Percentiles rank a stretch among this genome's conserved stretches.
Conservation (phyloP, 2,888 invertebrate genomes). For the Melikaiella ostensackeni region DNA sequence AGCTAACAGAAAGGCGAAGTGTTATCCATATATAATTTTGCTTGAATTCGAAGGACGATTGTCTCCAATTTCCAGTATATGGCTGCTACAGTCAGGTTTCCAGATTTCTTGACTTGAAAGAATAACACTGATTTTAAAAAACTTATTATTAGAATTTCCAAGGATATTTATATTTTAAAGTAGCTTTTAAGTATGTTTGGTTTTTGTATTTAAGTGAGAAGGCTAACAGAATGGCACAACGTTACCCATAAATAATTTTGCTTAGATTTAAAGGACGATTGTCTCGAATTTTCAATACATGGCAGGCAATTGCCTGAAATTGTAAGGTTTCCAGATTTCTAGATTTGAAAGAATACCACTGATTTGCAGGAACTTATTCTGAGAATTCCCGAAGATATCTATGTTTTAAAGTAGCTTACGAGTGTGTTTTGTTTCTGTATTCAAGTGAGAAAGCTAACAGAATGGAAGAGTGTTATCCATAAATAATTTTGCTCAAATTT, state of each 20-base stretch:
- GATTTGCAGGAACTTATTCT: background rate
- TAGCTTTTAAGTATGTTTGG: background rate
- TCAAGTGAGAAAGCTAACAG: background rate
- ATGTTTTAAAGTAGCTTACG: background rate
- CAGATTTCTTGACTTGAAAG: conserved; percentile 3
- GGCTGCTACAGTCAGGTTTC: too few species aligned
- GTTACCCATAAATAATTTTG: too few species aligned
- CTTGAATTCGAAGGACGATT: too few species aligned
- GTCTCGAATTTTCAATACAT: too few species aligned
- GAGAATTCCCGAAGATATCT: background rate
- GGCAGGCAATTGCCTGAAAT: too few species aligned
- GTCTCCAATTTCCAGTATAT: too few species aligned
- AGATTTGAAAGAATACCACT: background rate
- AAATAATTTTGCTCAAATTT: too few species aligned
- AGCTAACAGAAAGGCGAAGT: background rate
- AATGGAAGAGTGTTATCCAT: too few species aligned
- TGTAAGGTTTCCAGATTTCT: conserved; percentile 21
- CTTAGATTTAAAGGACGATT: too few species aligned
- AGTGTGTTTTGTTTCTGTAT: background rate
- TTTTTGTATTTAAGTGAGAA: background rate
- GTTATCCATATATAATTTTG: too few species aligned
- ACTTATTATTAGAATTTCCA: background rate
- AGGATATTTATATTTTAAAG: background rate
- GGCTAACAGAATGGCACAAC: background rate
- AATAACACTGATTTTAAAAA: conserved; percentile 1